Conservation (phyloP, 2,113 vertebrate genomes). For the Centropus unirufus region DNA sequence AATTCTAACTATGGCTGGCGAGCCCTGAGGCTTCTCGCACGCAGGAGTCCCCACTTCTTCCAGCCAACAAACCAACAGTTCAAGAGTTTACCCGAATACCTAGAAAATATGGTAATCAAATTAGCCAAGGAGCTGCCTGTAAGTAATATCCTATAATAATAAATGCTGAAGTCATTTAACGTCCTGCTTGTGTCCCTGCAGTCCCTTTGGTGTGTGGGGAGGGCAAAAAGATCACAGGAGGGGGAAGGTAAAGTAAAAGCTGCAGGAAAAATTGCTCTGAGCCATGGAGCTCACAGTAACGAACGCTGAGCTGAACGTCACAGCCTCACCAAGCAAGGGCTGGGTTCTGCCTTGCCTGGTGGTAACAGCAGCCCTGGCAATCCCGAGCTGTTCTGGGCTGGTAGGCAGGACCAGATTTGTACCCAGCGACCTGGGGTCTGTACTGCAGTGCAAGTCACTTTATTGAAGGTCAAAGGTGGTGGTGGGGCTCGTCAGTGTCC, state of each 20-base stretch:
- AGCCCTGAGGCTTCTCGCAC: slow-evolving; percentile 90
- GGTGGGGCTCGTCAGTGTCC: accelerated
- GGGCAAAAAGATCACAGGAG: accelerated
- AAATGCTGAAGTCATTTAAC: neutral
- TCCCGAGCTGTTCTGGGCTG: neutral
- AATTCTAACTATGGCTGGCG: slow-evolving; percentile 99
- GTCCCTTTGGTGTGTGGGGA: neutral
- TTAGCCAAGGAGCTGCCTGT: slow-evolving; percentile 98
- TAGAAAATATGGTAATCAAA: slow-evolving; percentile 99
- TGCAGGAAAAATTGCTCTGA: neutral
- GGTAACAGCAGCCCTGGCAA: neutral
- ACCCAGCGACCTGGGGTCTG: accelerated
- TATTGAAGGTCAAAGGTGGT: too few species aligned
- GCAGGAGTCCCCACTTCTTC: slow-evolving; percentile 98
- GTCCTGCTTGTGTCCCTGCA: neutral
- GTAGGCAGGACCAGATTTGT: neutral
- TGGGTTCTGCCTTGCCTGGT: neutral
- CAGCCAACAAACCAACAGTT: slow-evolving; percentile 98
- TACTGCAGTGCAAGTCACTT: neutral
- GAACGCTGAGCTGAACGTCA: neutral
- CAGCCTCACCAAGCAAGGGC: neutral
- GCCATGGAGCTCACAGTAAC: neutral
- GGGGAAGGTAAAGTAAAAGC: neutral
- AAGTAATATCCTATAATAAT: slow-evolving; percentile 67
- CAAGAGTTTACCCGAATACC: slow-evolving; percentile 96